phyloP scores from a whole-genome alignment of 2,888 invertebrate species.

The Oxyscelio sp. region DNA sequence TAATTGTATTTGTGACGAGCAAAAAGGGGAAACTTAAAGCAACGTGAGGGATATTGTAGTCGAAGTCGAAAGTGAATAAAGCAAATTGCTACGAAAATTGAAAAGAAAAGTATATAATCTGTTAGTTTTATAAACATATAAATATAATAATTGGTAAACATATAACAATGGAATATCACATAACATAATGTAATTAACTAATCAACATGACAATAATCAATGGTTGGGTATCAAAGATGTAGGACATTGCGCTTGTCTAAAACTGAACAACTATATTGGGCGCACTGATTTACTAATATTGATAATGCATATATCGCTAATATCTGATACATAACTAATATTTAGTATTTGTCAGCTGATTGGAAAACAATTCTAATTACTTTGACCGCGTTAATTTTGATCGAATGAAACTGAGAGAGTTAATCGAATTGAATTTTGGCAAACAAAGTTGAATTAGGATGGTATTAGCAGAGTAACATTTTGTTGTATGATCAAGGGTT shows the following conservation, averaged over 20 bases:
- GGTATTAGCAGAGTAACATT: slow-evolving; percentile 25
- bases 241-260: slow-evolving; percentile 34
- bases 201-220: slow-evolving; percentile 41
- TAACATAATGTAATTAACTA: slow-evolving; percentile 40
- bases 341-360: too few species aligned
- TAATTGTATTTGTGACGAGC: slow-evolving; percentile 55
- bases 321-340: too few species aligned
- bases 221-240: slow-evolving; percentile 3
- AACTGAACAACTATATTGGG: slow-evolving; percentile 43
- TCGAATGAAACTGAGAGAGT: slow-evolving; percentile 45
- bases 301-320: slow-evolving; percentile 44
- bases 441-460: slow-evolving; percentile 18
- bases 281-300: slow-evolving; percentile 46
- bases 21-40: slow-evolving; percentile 50
- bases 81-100: slow-evolving; percentile 18
- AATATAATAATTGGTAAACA: slow-evolving; percentile 3
- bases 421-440: slow-evolving; percentile 42
- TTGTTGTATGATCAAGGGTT: slow-evolving; percentile 20
- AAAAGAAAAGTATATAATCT: slow-evolving; percentile 2
- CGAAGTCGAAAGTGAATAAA: slow-evolving; percentile 53
- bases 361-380: slow-evolving; percentile 60
- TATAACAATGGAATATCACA: slow-evolving; percentile 27
- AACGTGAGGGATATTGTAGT: slow-evolving; percentile 36
- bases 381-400: slow-evolving; percentile 58
- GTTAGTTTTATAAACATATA: neutral